phyloP scores from a whole-genome alignment of 2,113 vertebrate genomes.

The Scatophagus argus region DNA sequence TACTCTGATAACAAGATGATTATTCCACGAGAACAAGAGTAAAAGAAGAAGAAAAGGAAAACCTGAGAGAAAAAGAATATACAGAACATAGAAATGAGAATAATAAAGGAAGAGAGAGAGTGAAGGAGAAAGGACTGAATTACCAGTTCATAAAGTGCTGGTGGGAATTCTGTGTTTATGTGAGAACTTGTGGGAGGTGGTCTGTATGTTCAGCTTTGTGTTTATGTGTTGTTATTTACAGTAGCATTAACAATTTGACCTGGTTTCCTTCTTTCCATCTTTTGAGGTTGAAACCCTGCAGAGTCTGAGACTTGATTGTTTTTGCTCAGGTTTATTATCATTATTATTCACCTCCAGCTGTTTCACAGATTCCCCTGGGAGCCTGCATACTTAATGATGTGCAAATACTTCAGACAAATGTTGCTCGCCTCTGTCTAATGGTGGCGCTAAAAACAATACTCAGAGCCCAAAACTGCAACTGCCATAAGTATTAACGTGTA shows the following conservation, averaged over 20 bases:
- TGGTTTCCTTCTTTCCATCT: slow-evolving; percentile 55
- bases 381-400: slow-evolving; percentile 43
- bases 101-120: slow-evolving; percentile 21
- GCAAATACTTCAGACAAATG: slow-evolving; percentile 44
- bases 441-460: slow-evolving; percentile 37
- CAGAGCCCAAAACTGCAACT: neutral
- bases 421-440: slow-evolving; percentile 39
- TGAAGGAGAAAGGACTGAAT: slow-evolving; percentile 29
- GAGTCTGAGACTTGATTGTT: slow-evolving; percentile 44
- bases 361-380: slow-evolving; percentile 20
- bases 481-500: neutral
- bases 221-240: slow-evolving; percentile 68
- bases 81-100: slow-evolving; percentile 24
- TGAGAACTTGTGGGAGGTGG: slow-evolving; percentile 40
- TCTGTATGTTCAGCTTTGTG: slow-evolving; percentile 34
- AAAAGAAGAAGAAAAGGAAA: slow-evolving; percentile 48
- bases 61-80: slow-evolving; percentile 42
- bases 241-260: slow-evolving; percentile 68
- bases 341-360: slow-evolving; percentile 55
- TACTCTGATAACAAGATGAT: slow-evolving; percentile 60
- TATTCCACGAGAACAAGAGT: slow-evolving; percentile 40
- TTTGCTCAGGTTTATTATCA: slow-evolving; percentile 58
- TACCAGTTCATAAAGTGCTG: slow-evolving; percentile 15
- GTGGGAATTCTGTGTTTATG: slow-evolving; percentile 44
- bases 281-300: slow-evolving; percentile 48